These are phyloP conservation scores for Mesorhabditis belari DNA, from an alignment of 2,888 invertebrate genomes.

Conservation along the genomic window DNA sequence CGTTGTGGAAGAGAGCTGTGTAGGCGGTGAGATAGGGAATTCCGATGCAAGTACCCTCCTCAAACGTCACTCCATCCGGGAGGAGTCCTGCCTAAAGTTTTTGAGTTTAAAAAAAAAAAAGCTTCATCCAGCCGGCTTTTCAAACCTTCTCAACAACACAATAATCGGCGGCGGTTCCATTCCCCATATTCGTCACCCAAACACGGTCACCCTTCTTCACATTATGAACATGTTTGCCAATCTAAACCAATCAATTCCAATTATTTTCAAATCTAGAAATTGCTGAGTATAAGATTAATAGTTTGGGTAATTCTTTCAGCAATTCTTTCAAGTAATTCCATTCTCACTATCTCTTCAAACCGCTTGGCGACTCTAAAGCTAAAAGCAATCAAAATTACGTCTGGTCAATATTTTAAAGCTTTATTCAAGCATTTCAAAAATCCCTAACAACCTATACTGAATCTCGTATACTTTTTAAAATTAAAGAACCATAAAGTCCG, in stretches of 20 bases:
- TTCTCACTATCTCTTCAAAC: too few relatives aligned
- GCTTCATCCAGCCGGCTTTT: neutral
- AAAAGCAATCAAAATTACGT: too few relatives aligned
- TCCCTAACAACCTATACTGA: too few relatives aligned
- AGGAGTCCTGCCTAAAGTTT: neutral
- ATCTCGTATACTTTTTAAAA: too few relatives aligned
- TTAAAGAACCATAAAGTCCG: too few relatives aligned
- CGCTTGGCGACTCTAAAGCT: too few relatives aligned
- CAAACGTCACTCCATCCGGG: constrained; percentile 54
- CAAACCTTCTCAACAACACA: constrained; percentile 44
- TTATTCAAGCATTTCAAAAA: too few relatives aligned
- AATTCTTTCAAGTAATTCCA: too few relatives aligned
- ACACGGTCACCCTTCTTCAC: constrained; percentile 44
- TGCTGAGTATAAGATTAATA: too few relatives aligned
- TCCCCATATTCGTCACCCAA: constrained; percentile 30
- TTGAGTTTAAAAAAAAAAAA: neutral
- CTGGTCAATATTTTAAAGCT: too few relatives aligned
- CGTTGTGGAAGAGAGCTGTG: constrained; percentile 56
- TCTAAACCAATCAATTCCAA: constrained; percentile 6
- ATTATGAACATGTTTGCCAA: constrained; percentile 25
- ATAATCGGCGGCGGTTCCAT: constrained; percentile 59
- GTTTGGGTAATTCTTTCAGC: too few relatives aligned
- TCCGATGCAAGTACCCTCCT: constrained; percentile 61
- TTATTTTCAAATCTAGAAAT: neutral
- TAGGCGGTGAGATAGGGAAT: constrained; percentile 62